Evolutionary conservation across 2,888 invertebrate species (phyloP).

Genomic region (Eustalomyia histrio): DNA sequence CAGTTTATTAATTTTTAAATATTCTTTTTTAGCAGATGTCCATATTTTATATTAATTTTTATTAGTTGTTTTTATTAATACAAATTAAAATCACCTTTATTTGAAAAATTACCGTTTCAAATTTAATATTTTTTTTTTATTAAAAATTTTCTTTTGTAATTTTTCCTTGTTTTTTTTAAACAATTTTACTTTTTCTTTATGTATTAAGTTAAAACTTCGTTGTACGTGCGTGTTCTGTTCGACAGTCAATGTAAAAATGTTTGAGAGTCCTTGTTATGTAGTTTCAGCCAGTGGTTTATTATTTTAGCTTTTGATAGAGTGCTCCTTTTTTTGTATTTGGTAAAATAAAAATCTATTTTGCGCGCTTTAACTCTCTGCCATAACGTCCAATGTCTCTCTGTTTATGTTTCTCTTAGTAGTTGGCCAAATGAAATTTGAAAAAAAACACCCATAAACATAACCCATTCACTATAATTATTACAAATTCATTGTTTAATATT

Average conservation of each 20-base stretch:
- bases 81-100: slow-evolving; percentile 28
- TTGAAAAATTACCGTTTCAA: slow-evolving; percentile 33
- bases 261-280: slow-evolving; percentile 67
- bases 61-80: neutral
- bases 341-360: slow-evolving; percentile 46
- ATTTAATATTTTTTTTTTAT: slow-evolving; percentile 26
- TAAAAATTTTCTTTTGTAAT: slow-evolving; percentile 19
- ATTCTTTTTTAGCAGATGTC: slow-evolving; percentile 40
- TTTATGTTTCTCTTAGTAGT: slow-evolving; percentile 53
- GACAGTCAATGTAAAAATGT: slow-evolving; percentile 68
- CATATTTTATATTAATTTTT: slow-evolving; percentile 13
- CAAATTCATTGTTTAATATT: slow-evolving; percentile 58
- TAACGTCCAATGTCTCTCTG: slow-evolving; percentile 33
- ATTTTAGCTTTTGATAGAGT: slow-evolving; percentile 39
- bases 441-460: slow-evolving; percentile 54
- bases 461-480: slow-evolving; percentile 57
- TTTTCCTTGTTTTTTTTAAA: slow-evolving; percentile 26
- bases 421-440: slow-evolving; percentile 13
- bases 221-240: slow-evolving; percentile 62
- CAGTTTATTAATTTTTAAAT: slow-evolving; percentile 41
- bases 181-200: slow-evolving; percentile 30
- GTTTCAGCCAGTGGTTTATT: slow-evolving; percentile 56
- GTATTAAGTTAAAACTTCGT: slow-evolving; percentile 55
- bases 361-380: slow-evolving; percentile 59
- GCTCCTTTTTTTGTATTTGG: slow-evolving; percentile 45